phyloP scores from a whole-genome alignment of 1,140 invertebrate species.

The Apis dorsata region DNA sequence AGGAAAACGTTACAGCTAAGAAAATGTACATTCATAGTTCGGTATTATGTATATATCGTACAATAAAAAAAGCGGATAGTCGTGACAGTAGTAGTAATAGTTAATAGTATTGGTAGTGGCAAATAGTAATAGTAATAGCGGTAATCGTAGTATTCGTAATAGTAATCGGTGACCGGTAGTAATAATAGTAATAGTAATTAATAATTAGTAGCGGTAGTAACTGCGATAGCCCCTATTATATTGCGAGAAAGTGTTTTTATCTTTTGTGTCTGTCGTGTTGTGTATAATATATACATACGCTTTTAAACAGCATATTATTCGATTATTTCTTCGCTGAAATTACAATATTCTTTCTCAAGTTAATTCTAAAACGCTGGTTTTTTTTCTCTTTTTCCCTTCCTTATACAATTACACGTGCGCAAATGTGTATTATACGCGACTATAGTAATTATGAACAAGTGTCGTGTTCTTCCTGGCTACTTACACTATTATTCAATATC shows the following conservation, averaged over 20 bases:
- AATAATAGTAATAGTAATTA: slow-evolving; percentile 49
- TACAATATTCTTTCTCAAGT: background rate
- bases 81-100: slow-evolving; percentile 46
- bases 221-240: slow-evolving; percentile 45
- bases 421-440: slow-evolving; percentile 1
- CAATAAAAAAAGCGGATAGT: slow-evolving; percentile 75
- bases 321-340: slow-evolving; percentile 12
- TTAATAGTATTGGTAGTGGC: slow-evolving; percentile 52
- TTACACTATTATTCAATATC: slow-evolving; percentile 60
- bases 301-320: background rate
- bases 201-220: slow-evolving; percentile 53
- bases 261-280: background rate
- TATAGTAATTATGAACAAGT: slow-evolving; percentile 56
- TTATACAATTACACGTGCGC: slow-evolving; percentile 15
- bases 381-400: background rate
- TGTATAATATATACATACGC: slow-evolving; percentile 26
- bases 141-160: slow-evolving; percentile 42
- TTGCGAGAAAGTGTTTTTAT: slow-evolving; percentile 36
- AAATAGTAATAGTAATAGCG: slow-evolving; percentile 50
- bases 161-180: slow-evolving; percentile 43
- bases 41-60: slow-evolving; percentile 71
- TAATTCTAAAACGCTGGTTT: background rate
- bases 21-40: slow-evolving; percentile 73
- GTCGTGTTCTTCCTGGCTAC: slow-evolving; percentile 55
- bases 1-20: slow-evolving; percentile 66